These are phyloP conservation scores for Ceyx cyanopectus DNA, from an alignment of 2,113 vertebrate species.

Conservation along the genomic window DNA sequence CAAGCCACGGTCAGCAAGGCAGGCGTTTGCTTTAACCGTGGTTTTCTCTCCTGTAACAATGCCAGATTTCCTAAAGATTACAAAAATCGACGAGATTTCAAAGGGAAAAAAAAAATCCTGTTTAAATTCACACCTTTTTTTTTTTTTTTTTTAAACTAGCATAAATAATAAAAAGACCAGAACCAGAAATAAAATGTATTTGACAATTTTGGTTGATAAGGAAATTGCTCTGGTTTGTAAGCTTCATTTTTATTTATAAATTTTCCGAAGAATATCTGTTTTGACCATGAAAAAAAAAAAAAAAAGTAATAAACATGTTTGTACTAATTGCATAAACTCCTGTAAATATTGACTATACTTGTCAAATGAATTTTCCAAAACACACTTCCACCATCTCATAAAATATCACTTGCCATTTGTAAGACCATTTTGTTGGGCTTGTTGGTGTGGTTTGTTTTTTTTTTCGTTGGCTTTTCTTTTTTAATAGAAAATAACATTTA, in stretches of 20 bases:
- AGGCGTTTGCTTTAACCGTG: background rate
- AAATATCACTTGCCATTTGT: constrained; percentile 57
- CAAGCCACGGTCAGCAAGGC: accelerated
- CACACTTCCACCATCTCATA: background rate
- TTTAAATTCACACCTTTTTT: background rate
- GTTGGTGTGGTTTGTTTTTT: background rate
- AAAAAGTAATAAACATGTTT: constrained; percentile 38
- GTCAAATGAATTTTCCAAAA: background rate
- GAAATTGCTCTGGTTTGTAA: background rate
- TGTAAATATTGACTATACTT: constrained; percentile 24
- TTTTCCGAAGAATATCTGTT: background rate
- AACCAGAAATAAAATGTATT: background rate
- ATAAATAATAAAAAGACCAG: background rate
- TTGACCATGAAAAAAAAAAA: background rate
- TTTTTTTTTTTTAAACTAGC: too few species aligned
- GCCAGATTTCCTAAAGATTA: background rate
- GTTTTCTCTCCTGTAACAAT: background rate
- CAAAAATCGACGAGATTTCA: accelerated
- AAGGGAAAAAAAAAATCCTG: background rate
- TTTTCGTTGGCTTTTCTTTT: background rate
- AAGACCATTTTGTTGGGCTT: background rate
- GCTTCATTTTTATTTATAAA: background rate
- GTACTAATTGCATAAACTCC: constrained; percentile 8
- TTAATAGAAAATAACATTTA: constrained; percentile 98
- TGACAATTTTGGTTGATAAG: background rate